Conservation (phyloP, 2,888 invertebrate genomes). For the Sinohyriopsis cumingii region DNA sequence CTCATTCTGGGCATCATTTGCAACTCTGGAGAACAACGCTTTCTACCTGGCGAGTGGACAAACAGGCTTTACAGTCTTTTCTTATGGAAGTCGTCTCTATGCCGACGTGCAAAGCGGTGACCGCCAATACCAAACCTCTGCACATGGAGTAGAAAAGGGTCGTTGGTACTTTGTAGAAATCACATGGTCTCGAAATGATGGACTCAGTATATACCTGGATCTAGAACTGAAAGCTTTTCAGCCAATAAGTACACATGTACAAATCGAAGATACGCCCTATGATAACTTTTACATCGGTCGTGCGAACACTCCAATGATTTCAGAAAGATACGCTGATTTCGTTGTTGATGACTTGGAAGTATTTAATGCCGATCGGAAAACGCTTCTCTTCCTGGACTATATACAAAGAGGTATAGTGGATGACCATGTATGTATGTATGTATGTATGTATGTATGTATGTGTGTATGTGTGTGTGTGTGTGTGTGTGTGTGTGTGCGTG, state of each 20-base stretch:
- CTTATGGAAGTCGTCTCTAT: conserved; percentile 42
- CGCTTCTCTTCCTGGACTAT: conserved; percentile 52
- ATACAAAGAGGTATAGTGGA: conserved; percentile 54
- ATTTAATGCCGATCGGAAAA: conserved; percentile 59
- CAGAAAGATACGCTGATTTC: conserved; percentile 47
- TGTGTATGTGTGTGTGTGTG: too few species aligned
- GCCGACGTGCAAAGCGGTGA: conserved; percentile 50
- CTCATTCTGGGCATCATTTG: conserved; percentile 61
- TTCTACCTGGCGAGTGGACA: conserved; percentile 49
- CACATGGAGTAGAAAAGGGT: conserved; percentile 38
- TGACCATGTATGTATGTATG: too few species aligned
- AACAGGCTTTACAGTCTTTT: conserved; percentile 55
- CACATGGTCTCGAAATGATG: conserved; percentile 53
- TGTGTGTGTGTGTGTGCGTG: too few species aligned
- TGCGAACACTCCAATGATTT: conserved; percentile 32
- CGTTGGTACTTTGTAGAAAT: conserved; percentile 68
- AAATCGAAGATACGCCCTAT: conserved; percentile 12
- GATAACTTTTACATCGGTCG: conserved; percentile 59
- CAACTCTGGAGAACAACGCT: conserved; percentile 38
- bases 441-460: too few species aligned
- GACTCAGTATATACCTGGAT: conserved; percentile 60
- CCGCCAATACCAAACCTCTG: conserved; percentile 41
- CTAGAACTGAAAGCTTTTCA: conserved; percentile 43
- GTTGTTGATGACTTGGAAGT: conserved; percentile 65
- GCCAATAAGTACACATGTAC: conserved; percentile 24